Percentiles rank a stretch among this genome's conserved stretches.
phyloP scores from a whole-genome alignment of 2,888 invertebrate genomes.

The Perizoma affinitatum region DNA sequence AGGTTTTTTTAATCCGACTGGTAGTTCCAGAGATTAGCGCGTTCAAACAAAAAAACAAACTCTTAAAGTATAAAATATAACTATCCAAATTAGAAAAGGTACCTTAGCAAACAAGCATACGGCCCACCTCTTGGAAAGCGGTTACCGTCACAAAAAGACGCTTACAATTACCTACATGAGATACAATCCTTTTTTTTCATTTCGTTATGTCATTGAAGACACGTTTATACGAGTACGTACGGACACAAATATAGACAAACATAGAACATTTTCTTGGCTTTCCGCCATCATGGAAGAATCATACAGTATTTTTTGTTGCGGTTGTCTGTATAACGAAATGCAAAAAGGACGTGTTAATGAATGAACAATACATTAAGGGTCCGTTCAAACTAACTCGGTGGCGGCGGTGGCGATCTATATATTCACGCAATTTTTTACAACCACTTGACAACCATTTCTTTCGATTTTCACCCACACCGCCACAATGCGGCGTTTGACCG shows the following conservation, averaged over 20 bases:
- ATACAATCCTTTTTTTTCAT: neutral
- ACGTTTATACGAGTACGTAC: neutral
- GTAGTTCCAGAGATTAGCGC: neutral
- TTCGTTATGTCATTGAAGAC: constrained; percentile 6
- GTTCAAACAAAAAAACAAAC: too few species aligned
- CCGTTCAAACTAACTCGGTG: too few species aligned
- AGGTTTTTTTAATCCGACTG: too few species aligned
- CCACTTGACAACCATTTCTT: too few species aligned
- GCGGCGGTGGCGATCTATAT: too few species aligned
- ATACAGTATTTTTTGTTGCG: neutral
- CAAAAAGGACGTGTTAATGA: neutral
- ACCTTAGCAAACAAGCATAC: neutral
- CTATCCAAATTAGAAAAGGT: neutral
- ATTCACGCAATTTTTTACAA: too few species aligned
- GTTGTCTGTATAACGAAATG: constrained; percentile 4
- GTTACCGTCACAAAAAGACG: too few species aligned
- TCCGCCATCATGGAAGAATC: constrained; percentile 10
- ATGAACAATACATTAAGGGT: too few species aligned
- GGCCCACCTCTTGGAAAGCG: too few species aligned
- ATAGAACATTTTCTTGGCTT: constrained; percentile 15
- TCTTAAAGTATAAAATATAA: neutral
- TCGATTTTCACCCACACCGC: too few species aligned
- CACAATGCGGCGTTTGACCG: too few species aligned
- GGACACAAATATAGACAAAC: neutral
- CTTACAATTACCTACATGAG: too few species aligned